phyloP scores from a whole-genome alignment of 1,140 invertebrate genomes.

The Lineus longissimus region DNA sequence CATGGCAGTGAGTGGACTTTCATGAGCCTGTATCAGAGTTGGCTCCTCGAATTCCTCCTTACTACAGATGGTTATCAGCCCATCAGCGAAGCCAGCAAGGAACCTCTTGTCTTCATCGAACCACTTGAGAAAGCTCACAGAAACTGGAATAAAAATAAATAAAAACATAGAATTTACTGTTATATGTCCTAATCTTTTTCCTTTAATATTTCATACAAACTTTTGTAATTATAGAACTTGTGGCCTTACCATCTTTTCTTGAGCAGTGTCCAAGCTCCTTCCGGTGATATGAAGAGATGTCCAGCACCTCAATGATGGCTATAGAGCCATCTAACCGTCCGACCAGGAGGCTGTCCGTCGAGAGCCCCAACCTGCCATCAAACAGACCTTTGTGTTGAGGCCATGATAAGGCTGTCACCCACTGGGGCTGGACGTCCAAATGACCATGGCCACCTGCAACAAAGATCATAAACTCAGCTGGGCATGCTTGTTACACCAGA shows the following conservation, averaged over 20 bases:
- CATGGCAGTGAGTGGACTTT: slow-evolving; percentile 51
- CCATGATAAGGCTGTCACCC: slow-evolving; percentile 58
- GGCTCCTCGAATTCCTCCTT: slow-evolving; percentile 48
- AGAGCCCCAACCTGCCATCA: slow-evolving; percentile 39
- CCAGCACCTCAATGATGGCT: slow-evolving; percentile 46
- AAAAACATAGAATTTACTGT: slow-evolving; percentile 11
- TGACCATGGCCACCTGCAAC: slow-evolving; percentile 53
- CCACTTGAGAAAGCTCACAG: slow-evolving; percentile 60
- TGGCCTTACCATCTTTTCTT: slow-evolving; percentile 52
- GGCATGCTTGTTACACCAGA: no score
- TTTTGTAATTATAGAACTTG: no score
- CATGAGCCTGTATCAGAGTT: slow-evolving; percentile 55
- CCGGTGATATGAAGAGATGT: slow-evolving; percentile 38
- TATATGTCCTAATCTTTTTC: slow-evolving; percentile 15
- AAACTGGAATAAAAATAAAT: slow-evolving; percentile 49
- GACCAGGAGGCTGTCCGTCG: slow-evolving; percentile 56
- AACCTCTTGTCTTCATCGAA: slow-evolving; percentile 58
- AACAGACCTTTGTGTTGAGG: slow-evolving; percentile 48
- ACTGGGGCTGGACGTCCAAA: slow-evolving; percentile 41
- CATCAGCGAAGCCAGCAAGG: slow-evolving; percentile 60
- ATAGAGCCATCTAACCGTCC: slow-evolving; percentile 59
- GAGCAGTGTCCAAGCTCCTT: slow-evolving; percentile 55
- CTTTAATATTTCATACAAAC: no score
- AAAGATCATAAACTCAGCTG: slow-evolving; percentile 39
- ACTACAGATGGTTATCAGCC: slow-evolving; percentile 57